Evolutionary conservation across 1,140 invertebrate genomes (phyloP).

Genomic region (Vanessa tameamea): DNA sequence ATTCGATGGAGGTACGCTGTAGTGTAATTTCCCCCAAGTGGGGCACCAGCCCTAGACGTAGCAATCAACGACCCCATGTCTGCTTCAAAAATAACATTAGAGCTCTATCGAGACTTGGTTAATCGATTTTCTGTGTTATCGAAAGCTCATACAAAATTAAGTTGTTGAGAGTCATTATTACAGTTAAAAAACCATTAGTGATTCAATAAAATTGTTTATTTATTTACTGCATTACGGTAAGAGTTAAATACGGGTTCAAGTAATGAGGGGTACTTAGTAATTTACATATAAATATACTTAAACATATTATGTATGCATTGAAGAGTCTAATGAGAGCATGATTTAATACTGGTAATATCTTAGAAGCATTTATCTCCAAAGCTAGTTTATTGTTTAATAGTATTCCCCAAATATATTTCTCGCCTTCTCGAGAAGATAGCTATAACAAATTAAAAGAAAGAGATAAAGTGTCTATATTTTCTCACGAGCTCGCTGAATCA

Average conservation of each 20-base stretch:
- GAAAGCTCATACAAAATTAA: slow-evolving; percentile 25
- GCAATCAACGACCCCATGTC: slow-evolving; percentile 61
- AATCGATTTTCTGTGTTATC: slow-evolving; percentile 20
- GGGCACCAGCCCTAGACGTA: slow-evolving; percentile 53
- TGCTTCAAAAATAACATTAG: slow-evolving; percentile 46
- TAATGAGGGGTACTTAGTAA: too few species aligned
- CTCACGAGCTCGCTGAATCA: slow-evolving; percentile 61
- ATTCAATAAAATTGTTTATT: too few species aligned
- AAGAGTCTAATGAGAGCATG: too few species aligned
- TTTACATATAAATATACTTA: neutral
- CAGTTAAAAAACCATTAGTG: neutral
- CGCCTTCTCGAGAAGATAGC: slow-evolving; percentile 27
- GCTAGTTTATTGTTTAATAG: too few species aligned
- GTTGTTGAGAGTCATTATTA: slow-evolving; percentile 4
- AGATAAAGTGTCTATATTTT: slow-evolving; percentile 53
- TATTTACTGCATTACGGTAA: too few species aligned
- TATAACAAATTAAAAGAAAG: slow-evolving; percentile 39
- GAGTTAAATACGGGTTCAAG: too few species aligned
- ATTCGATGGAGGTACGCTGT: slow-evolving; percentile 65
- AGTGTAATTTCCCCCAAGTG: slow-evolving; percentile 73
- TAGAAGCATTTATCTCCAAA: too few species aligned
- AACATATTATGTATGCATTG: too few species aligned
- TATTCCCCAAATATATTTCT: neutral
- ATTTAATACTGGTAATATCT: too few species aligned
- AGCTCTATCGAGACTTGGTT: slow-evolving; percentile 22